Base-by-base conservation (phyloP, 2,113 vertebrate genomes). In the Brienomyrus brachyistius region DNA sequence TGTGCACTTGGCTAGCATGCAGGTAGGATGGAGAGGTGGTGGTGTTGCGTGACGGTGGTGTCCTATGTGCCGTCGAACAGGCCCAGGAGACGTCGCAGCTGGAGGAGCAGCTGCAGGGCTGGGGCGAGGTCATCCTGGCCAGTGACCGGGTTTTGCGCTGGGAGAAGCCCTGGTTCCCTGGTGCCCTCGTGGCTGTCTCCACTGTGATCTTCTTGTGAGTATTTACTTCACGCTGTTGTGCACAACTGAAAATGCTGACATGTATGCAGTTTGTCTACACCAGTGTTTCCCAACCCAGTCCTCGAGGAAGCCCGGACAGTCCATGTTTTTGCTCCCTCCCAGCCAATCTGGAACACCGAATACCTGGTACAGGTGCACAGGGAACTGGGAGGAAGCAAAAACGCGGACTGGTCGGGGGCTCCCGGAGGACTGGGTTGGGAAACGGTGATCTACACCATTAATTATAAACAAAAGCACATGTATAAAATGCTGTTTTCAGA, bases 151-250 rank as follows among this genome's bases (percentile, higher is more conserved):
- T 98, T 59, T 95, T 99, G 87, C 97, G 98, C 19, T 99, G 99
- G 99, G 97, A 99, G 92, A 97, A 97, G 92, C 95, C 97, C 3
- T 99, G 98, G 98, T 99, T 98, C 93, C 98, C 98, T 3, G 97
- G 95, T 87, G 97, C 94, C 0, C 91, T 98, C 90, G 93, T 98
- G 90, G 96, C 94, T 0, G 95, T 90, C 19, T 96, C 97, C 90
- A 97, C 98, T 8, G 70, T 98, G 88, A 88, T 97, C 87, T 99
- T 99, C 92, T 93, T 97, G 99, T 99, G 96, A 98, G 98, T 97
- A 92, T 88, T 27, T 54, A 27, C 48, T 31, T 31, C 13, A 31
- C 11, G 5, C 8, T 52, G 80, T 84, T 54, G 17, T 27, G 11
- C 11, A 45, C 7, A 84, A 84, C 40, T 19, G 45, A 84, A 47